Evolutionary conservation across 2,113 vertebrate genomes (phyloP), one percentile per base, ranked within the genome.

Genomic region (Butorides virescens): DNA sequence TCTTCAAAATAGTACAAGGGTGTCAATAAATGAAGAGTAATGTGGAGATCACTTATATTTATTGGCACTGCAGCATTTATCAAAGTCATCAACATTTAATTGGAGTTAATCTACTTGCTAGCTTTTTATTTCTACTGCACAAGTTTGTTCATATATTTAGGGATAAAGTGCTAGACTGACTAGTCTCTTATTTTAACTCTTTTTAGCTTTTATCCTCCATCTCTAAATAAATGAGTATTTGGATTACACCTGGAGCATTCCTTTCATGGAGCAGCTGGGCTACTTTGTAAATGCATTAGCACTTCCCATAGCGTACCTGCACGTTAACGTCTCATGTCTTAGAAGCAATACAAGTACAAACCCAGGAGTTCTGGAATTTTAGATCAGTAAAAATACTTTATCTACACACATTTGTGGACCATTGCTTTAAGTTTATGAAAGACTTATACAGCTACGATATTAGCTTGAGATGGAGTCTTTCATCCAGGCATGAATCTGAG

Each of bases 11-110:
- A 97, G 93, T 87, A 93, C 7, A 7, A 91, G 26, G 72, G 58
- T 97, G 94, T 95, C 96, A 97, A 97, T 98, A 97, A 97, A 96
- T 81, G 74, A 95, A 93, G 75, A 97, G 32, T 95, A 96, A 97
- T 94, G 75, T 67, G 95, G 94, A 96, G 94, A 93, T 96, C 79
- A 91, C 63, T 90, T 86, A 71, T 56, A 92, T 96, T 97, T 97
- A 76, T 93, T 95, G 89, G 90, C 66, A 85, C 77, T 90, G 86
- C 49, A 96, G 55, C 25, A 74, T 97, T 95, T 90, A 95, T 86
- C 68, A 90, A 96, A 93, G 79, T 77, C 91, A 93, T 63, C 56
- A 66, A 61, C 76, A 47, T 74, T 95, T 95, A 90, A 82, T 74
- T 93, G 70, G 56, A 77, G 50, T 84, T 90, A 96, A 97, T 91